These are phyloP conservation scores for Gandaritis pyraliata DNA, from an alignment of 2,888 invertebrate genomes.

Conservation along the genomic window DNA sequence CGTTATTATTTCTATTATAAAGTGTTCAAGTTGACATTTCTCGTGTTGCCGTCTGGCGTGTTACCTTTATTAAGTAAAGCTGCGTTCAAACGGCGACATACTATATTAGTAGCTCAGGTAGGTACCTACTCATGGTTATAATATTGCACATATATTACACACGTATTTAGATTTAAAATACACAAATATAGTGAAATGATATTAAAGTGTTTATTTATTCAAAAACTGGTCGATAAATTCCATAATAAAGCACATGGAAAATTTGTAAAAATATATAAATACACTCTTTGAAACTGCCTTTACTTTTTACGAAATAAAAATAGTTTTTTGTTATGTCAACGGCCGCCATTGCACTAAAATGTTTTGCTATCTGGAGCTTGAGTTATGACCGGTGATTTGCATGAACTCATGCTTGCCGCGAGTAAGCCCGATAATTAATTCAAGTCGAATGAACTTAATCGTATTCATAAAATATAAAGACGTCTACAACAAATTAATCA, in stretches of 20 bases:
- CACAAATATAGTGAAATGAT: no score
- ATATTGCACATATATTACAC: neutral
- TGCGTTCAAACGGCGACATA: neutral
- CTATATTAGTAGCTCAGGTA: neutral
- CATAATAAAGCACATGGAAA: no score
- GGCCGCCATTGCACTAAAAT: constrained; percentile 59
- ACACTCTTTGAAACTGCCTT: neutral
- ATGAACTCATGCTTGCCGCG: constrained; percentile 53
- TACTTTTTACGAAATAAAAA: constrained; percentile 41
- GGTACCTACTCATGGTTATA: neutral
- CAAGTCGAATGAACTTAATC: constrained; percentile 53
- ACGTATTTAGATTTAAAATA: no score
- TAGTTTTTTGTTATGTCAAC: constrained; percentile 64
- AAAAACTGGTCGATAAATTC: no score
- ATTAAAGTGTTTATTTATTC: no score
- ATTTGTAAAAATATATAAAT: no score
- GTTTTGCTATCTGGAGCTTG: constrained; percentile 57
- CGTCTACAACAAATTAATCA: constrained; percentile 60
- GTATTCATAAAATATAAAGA: constrained; percentile 53
- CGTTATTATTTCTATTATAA: constrained; percentile 82
- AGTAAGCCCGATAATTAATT: constrained; percentile 57
- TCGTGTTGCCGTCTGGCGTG: constrained; percentile 71
- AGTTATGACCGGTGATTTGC: constrained; percentile 62
- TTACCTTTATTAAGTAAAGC: constrained; percentile 50
- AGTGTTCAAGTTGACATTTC: constrained; percentile 76